Evolutionary conservation across 2,113 vertebrate genomes (phyloP).

Genomic region (Heterocephalus glaber): DNA sequence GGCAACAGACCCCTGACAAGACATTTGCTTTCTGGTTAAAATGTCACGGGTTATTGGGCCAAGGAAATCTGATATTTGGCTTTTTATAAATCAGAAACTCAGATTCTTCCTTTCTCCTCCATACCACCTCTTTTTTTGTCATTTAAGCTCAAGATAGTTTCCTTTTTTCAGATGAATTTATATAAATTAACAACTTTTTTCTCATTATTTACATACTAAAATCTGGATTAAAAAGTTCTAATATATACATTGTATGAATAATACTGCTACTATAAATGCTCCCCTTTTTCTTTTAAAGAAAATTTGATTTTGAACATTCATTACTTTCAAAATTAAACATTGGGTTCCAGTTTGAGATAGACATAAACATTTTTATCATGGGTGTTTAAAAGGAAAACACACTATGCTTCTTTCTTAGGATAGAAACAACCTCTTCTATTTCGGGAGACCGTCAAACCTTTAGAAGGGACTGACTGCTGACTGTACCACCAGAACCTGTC

Average conservation of each 20-base stretch:
- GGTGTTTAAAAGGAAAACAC: conserved; percentile 55
- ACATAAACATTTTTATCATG: conserved; percentile 18
- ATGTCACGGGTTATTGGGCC: not conserved
- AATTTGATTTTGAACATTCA: not conserved
- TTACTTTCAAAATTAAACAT: conserved; percentile 54
- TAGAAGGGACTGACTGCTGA: not conserved
- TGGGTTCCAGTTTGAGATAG: conserved; percentile 25
- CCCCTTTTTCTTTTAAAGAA: not conserved
- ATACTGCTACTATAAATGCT: not conserved
- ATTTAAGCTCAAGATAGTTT: conserved; percentile 15
- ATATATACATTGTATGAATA: not conserved
- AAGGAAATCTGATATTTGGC: conserved; percentile 46
- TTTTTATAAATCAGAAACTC: conserved; percentile 46
- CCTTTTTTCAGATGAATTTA: not conserved
- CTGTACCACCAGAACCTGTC: not conserved
- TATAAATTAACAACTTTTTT: not conserved
- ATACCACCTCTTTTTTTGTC: not conserved
- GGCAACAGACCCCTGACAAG: not conserved
- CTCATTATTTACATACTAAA: not conserved
- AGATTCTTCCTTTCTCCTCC: not conserved
- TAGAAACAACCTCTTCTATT: not conserved
- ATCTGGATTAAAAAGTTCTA: conserved; percentile 18
- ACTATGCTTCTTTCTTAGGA: not conserved
- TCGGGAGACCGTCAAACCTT: conserved; percentile 13
- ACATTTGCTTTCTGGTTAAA: conserved; percentile 6